A percentile compares a stretch with the other conserved stretches of the same genome.
phyloP scores from a whole-genome alignment of 2,113 vertebrate species.

The Ceyx cyanopectus region DNA sequence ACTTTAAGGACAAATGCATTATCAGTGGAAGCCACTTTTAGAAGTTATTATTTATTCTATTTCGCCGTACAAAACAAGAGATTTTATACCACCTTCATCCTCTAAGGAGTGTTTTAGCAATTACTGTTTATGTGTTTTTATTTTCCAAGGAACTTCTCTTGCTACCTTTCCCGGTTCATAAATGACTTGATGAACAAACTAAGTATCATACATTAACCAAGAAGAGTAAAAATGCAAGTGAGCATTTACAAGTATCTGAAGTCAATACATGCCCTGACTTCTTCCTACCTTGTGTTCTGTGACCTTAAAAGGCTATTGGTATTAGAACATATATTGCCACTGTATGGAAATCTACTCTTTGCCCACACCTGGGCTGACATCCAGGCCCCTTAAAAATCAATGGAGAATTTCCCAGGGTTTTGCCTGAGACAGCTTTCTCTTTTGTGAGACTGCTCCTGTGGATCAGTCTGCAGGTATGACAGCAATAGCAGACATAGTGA shows the following conservation, averaged over 20 bases:
- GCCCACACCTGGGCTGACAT: neutral
- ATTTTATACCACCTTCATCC: neutral
- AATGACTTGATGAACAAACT: neutral
- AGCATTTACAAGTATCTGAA: neutral
- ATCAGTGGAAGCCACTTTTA: neutral
- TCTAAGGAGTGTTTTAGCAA: neutral
- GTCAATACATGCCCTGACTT: neutral
- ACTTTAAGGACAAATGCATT: neutral
- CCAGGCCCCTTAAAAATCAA: neutral
- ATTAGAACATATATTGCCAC: neutral
- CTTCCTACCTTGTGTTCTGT: neutral
- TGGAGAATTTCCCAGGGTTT: neutral
- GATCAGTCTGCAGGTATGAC: too few species aligned
- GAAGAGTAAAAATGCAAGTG: neutral
- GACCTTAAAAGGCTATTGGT: neutral
- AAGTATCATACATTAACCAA: neutral
- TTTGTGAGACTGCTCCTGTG: neutral
- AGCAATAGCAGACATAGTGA: accelerated
- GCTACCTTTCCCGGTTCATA: neutral
- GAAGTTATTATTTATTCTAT: neutral
- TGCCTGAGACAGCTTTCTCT: neutral
- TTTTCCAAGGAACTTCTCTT: neutral
- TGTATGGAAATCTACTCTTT: neutral
- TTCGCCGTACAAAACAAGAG: neutral
- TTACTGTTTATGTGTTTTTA: neutral